These are phyloP conservation scores for Maniola jurtina DNA, from an alignment of 1,140 invertebrate species.

Conservation along the genomic window DNA sequence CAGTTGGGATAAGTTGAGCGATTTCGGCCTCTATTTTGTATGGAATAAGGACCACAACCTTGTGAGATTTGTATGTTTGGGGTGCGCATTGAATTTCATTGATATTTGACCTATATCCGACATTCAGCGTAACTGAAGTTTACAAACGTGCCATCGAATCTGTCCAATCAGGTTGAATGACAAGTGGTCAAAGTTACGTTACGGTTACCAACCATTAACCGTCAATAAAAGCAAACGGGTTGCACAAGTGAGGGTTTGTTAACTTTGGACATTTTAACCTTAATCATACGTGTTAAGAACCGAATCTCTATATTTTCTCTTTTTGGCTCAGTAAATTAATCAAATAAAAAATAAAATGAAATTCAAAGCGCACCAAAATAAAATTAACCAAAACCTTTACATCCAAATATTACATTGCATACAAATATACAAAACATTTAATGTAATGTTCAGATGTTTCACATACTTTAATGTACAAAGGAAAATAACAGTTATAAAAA, in stretches of 20 bases:
- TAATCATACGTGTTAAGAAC: no score
- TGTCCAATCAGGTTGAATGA: no score
- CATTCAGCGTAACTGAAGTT: no score
- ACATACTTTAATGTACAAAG: conserved; percentile 15
- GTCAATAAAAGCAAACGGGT: no score
- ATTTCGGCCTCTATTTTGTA: conserved; percentile 65
- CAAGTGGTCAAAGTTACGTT: background rate
- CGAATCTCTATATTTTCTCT: no score
- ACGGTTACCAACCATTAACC: background rate
- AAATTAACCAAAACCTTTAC: conserved; percentile 6
- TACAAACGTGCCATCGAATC: no score
- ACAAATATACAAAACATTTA: conserved; percentile 2
- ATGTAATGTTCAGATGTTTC: background rate
- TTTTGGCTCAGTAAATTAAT: no score
- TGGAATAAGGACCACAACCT: conserved; percentile 49
- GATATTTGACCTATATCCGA: background rate
- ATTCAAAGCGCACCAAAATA: conserved; percentile 8
- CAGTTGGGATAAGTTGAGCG: conserved; percentile 69
- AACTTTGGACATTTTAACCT: no score
- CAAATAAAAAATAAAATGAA: conserved; percentile 1
- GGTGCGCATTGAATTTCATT: conserved; percentile 22
- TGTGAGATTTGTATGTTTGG: conserved; percentile 1
- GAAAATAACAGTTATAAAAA: conserved; percentile 14
- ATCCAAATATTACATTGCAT: conserved; percentile 3
- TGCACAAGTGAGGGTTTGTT: no score